Conservation (phyloP, 2,888 invertebrate species). For the Stramonita haemastoma region DNA sequence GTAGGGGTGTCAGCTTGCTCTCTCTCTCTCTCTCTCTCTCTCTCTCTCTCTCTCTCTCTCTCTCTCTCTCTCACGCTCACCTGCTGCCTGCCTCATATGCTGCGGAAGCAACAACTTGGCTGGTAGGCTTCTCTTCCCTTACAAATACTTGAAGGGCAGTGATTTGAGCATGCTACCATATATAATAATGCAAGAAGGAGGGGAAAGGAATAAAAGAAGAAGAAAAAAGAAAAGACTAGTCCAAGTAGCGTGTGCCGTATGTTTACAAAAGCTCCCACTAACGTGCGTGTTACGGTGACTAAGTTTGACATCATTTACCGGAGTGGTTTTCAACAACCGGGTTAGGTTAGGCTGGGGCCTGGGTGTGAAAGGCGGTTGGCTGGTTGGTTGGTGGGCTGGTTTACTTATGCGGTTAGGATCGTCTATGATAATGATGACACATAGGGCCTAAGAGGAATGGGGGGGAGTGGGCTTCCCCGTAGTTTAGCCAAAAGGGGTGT, state of each 20-base stretch:
- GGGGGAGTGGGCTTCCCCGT: too few species aligned
- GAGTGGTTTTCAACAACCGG: not conserved
- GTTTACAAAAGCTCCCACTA: too few species aligned
- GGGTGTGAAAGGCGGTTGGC: too few species aligned
- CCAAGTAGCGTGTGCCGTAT: too few species aligned
- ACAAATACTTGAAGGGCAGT: not conserved
- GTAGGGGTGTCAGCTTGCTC: not conserved
- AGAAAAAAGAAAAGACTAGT: too few species aligned
- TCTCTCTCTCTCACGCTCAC: too few species aligned
- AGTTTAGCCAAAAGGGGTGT: too few species aligned
- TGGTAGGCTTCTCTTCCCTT: not conserved
- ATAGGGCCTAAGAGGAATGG: too few species aligned
- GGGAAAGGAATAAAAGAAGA: not conserved
- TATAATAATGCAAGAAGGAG: not conserved
- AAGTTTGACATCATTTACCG: constrained; percentile 11
- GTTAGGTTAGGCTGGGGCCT: too few species aligned
- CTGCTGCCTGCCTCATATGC: not conserved
- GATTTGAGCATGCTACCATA: constrained; percentile 8
- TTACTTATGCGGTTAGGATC: not conserved
- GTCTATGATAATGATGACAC: too few species aligned
- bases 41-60: too few species aligned
- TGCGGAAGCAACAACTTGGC: not conserved
- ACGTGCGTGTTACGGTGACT: not conserved
- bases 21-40: too few species aligned
- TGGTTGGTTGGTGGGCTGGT: not conserved